A percentile compares a stretch with the other conserved stretches of the same genome.
phyloP scores from a whole-genome alignment of 2,888 invertebrate species.

The Hirtodrosophila duncani region DNA sequence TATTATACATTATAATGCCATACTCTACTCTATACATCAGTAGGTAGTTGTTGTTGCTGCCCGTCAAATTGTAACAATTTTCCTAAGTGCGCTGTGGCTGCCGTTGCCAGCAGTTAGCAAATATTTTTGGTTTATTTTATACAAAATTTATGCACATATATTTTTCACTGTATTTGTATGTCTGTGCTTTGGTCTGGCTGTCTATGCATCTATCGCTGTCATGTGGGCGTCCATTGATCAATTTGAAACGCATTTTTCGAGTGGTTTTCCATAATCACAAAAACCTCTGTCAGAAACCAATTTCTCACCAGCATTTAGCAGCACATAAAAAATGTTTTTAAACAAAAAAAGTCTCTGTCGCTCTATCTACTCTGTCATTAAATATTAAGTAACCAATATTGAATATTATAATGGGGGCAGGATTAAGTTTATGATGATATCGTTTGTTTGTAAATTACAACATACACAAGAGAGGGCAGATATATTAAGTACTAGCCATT shows the following conservation, averaged over 20 bases:
- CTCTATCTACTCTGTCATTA: slow-evolving; percentile 46
- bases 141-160: slow-evolving; percentile 23
- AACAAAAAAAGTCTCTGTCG: not conserved
- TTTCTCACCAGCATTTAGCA: slow-evolving; percentile 75
- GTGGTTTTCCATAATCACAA: slow-evolving; percentile 50
- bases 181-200: slow-evolving; percentile 6
- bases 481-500: too few relatives aligned
- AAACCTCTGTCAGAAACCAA: slow-evolving; percentile 33
- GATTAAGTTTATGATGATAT: too few relatives aligned
- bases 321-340: slow-evolving; percentile 50
- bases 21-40: slow-evolving; percentile 50
- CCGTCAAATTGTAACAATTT: slow-evolving; percentile 61
- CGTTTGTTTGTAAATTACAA: too few relatives aligned
- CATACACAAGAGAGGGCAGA: too few relatives aligned
- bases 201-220: slow-evolving; percentile 9
- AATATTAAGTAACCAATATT: slow-evolving; percentile 27
- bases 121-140: slow-evolving; percentile 9
- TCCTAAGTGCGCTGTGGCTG: slow-evolving; percentile 48
- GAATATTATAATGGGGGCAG: too few relatives aligned
- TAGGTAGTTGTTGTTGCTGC: slow-evolving; percentile 36
- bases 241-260: slow-evolving; percentile 54
- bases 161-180: slow-evolving; percentile 17
- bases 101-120: slow-evolving; percentile 12
- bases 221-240: slow-evolving; percentile 52
- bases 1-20: slow-evolving; percentile 60